Base-by-base conservation (phyloP, 1,140 invertebrate species). In the Sminthurides bifidus region DNA sequence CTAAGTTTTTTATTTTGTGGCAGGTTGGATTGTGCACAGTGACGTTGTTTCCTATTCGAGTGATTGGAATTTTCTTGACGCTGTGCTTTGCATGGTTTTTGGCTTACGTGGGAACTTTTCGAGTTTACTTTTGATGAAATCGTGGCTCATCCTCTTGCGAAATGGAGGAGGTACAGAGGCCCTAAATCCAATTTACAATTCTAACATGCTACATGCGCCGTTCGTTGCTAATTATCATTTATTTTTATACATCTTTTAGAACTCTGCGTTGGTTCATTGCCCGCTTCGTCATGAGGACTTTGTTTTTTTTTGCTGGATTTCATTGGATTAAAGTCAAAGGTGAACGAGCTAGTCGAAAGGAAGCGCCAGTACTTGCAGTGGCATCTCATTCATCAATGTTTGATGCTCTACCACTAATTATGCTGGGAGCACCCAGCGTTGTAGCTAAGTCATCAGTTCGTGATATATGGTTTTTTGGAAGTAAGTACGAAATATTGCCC, bases 381-480 rank as follows among this genome's bases (percentile, higher is more conserved):
- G 87, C 87, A 19, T 89, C 91, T 6, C 91, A 94, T 71, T 93
- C 90, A 21, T 83, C 84, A 53, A 92, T 86, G 77, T 85, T 89
- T 72, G 91, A 93, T 73, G 83, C 86, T 51, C 78, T 93, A 57
- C 78, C 83, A 57, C 81, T 88, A 56, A 80, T 88, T 57, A 79
- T 81, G 61, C 77, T 90, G 55, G 81, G 82, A 26, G 83, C 83
- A 23, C 87, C 88, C 3, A 86, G 84, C 67, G 83, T 92, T 68
- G 88, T 94, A 60, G 86, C 87, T 53, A 92, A 90, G 69, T 81
- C 80, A 19, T 85, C 87, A 69, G 82, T 82, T 27, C 78, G 81
- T 31, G 72, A 77, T 53, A 78, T 88, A 65, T 85, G 86, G 37
- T 76, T 92, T 67, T 87, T 92, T 73, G 91, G 89, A 80, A 87